Conservation (phyloP, 1,140 invertebrate genomes). For the Nymphalis io region DNA sequence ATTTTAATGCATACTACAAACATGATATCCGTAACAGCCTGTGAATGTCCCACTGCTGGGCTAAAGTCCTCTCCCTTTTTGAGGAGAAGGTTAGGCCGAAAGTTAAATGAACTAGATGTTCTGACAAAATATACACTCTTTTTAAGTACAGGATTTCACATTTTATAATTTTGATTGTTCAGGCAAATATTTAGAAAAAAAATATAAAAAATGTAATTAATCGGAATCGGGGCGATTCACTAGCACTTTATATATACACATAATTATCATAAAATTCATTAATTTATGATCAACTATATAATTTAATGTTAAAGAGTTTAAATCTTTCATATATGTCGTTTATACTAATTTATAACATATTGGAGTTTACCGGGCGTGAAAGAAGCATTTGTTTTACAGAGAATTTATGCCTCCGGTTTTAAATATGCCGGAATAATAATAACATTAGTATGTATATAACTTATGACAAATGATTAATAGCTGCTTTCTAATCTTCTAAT, state of each 20-base stretch:
- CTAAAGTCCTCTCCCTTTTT: too few species aligned
- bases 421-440: constrained; percentile 4
- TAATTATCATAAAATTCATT: constrained; percentile 6
- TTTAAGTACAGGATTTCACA: too few species aligned
- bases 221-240: background rate
- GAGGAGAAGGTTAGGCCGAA: too few species aligned
- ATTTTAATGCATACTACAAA: too few species aligned
- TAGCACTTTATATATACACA: background rate
- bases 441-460: background rate
- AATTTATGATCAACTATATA: background rate
- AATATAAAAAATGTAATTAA: background rate
- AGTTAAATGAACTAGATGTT: too few species aligned
- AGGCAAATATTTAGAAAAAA: background rate
- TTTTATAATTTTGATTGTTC: too few species aligned
- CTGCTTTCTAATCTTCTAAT: background rate
- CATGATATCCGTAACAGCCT: too few species aligned
- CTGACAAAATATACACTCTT: too few species aligned
- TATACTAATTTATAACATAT: constrained; percentile 12
- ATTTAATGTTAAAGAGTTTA: constrained; percentile 8
- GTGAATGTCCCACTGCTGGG: too few species aligned
- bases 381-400: background rate
- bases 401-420: background rate
- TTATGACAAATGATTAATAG: background rate
- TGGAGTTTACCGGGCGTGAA: background rate
- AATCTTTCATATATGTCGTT: background rate